These are phyloP conservation scores for Microctenopoma lineatum DNA, from an alignment of 2,797 vertebrate species.

Conservation along the genomic window DNA sequence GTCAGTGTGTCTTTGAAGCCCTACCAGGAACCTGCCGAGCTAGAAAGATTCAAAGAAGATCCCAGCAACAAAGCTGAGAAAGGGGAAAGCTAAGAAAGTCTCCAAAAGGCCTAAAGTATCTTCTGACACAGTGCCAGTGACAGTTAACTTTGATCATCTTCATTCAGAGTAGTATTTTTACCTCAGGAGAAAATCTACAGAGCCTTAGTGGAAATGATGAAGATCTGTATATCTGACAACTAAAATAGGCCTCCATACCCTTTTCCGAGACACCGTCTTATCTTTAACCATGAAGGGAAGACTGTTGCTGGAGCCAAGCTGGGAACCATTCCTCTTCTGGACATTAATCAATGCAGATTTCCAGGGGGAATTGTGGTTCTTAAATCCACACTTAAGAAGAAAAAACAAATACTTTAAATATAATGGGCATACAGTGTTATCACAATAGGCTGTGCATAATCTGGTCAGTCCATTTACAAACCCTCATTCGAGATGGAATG, in stretches of 20 bases:
- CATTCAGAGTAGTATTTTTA: not conserved
- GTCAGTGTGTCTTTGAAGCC: too few relatives aligned
- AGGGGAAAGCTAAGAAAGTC: too few relatives aligned
- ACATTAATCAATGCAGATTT: slow-evolving; percentile 82
- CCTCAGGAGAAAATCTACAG: not conserved
- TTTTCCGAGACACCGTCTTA: slow-evolving; percentile 78
- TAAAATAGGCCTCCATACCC: slow-evolving; percentile 77
- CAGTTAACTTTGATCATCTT: too few relatives aligned
- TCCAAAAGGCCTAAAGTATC: too few relatives aligned
- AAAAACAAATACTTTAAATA: slow-evolving; percentile 21
- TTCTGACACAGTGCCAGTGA: too few relatives aligned
- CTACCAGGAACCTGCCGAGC: too few relatives aligned
- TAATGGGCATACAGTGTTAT: not conserved
- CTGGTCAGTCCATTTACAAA: slow-evolving; percentile 70
- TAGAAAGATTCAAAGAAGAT: too few relatives aligned
- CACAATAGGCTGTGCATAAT: not conserved
- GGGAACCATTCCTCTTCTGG: slow-evolving; percentile 78
- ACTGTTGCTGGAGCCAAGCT: slow-evolving; percentile 43
- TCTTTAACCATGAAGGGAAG: slow-evolving; percentile 60
- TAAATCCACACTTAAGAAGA: slow-evolving; percentile 85
- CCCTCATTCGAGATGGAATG: slow-evolving; percentile 85
- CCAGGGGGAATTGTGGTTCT: slow-evolving; percentile 86
- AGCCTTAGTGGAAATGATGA: not conserved
- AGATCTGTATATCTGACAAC: not conserved
- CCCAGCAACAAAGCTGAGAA: too few relatives aligned